Percentiles rank a stretch among this genome's conserved stretches.
Evolutionary conservation across 2,888 invertebrate genomes (phyloP).

Genomic region (Drosophila subsilvestris): DNA sequence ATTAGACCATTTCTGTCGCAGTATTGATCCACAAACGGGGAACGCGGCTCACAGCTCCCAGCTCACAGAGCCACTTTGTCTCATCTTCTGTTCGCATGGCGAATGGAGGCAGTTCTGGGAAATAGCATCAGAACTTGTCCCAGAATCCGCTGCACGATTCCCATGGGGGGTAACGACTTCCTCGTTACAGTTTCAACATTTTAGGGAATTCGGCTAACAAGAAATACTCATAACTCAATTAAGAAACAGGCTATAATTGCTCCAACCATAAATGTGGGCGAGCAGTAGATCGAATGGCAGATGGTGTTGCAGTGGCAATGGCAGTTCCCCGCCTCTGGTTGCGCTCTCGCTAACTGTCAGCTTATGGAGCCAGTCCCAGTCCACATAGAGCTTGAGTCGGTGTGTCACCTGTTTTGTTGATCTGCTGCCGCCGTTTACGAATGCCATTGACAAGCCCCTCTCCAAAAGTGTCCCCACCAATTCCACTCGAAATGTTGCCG

Average conservation of each 20-base stretch:
- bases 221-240: slow-evolving; percentile 43
- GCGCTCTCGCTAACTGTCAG: slow-evolving; percentile 2
- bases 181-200: slow-evolving; percentile 35
- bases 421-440: slow-evolving; percentile 23
- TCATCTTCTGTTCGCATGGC: background rate
- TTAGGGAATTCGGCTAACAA: slow-evolving; percentile 46
- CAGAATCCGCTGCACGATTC: slow-evolving; percentile 61
- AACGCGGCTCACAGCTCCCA: slow-evolving; percentile 10
- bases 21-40: slow-evolving; percentile 27
- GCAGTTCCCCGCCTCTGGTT: background rate
- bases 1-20: slow-evolving; percentile 48
- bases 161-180: slow-evolving; percentile 52
- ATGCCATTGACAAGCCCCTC: slow-evolving; percentile 31
- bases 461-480: slow-evolving; percentile 45
- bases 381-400: background rate
- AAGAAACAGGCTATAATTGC: slow-evolving; percentile 36
- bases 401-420: slow-evolving; percentile 48
- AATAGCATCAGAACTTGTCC: slow-evolving; percentile 46
- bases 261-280: slow-evolving; percentile 32
- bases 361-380: background rate
- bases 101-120: slow-evolving; percentile 27
- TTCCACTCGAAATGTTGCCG: slow-evolving; percentile 49
- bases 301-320: slow-evolving; percentile 9
- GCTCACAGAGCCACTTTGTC: background rate
- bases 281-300: slow-evolving; percentile 31